Percentiles rank a stretch among this genome's conserved stretches.
Evolutionary conservation across 2,888 invertebrate species (phyloP).

Genomic region (Polydrusus cervinus): DNA sequence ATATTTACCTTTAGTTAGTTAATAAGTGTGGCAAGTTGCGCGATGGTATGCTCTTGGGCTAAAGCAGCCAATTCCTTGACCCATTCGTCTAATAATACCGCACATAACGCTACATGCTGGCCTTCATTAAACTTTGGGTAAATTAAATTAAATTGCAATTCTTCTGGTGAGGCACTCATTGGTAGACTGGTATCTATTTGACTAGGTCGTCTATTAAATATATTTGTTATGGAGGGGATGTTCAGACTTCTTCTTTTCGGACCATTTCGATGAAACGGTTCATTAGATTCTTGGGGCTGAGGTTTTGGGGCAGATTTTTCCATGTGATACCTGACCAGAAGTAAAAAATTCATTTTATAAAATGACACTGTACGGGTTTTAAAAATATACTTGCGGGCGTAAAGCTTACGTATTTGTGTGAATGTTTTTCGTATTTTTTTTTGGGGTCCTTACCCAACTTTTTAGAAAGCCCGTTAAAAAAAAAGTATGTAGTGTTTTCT

Average conservation of each 20-base stretch:
- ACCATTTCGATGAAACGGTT: constrained; percentile 78
- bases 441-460: too few species aligned
- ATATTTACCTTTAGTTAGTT: constrained; percentile 63
- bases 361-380: too few species aligned
- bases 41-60: constrained; percentile 92
- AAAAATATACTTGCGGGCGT: too few species aligned
- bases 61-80: constrained; percentile 95
- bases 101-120: constrained; percentile 83
- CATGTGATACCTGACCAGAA: constrained; percentile 70
- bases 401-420: too few species aligned
- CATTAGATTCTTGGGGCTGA: constrained; percentile 59
- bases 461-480: too few species aligned
- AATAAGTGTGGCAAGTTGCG: constrained; percentile 73
- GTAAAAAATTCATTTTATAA: too few species aligned
- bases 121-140: constrained; percentile 70
- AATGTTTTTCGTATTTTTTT: too few species aligned
- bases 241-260: constrained; percentile 85
- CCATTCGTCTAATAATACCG: constrained; percentile 95
- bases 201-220: constrained; percentile 75
- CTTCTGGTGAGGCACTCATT: constrained; percentile 61
- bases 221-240: constrained; percentile 81
- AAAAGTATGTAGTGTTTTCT: too few species aligned
- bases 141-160: constrained; percentile 62
- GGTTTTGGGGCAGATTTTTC: constrained; percentile 64
- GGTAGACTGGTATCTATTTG: constrained; percentile 65